phyloP scores from a whole-genome alignment of 1,140 invertebrate species.

The Platyscapa corneri region DNA sequence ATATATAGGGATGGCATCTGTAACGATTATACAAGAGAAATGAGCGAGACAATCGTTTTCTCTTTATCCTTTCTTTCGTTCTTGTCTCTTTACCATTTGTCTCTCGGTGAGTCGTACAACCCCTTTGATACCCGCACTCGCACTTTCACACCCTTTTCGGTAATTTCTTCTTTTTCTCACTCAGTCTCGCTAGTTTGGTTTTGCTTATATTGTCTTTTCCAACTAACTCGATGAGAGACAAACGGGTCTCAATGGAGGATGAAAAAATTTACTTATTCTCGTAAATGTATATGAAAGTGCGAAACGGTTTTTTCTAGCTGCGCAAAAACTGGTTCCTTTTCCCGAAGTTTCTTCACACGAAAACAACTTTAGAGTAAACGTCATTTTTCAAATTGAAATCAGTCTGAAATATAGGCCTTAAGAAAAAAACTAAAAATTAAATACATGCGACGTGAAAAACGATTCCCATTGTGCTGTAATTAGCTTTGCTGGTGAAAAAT shows the following conservation, averaged over 20 bases:
- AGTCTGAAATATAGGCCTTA: too few relatives aligned
- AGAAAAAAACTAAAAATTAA: too few relatives aligned
- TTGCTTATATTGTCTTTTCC: background rate
- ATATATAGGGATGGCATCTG: constrained; percentile 30
- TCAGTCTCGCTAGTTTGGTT: background rate
- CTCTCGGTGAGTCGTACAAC: constrained; percentile 16
- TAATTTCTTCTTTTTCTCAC: background rate
- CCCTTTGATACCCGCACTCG: constrained; percentile 31
- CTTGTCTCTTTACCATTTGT: constrained; percentile 47
- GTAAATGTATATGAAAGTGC: background rate
- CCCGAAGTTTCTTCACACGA: too few relatives aligned
- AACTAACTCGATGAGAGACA: constrained; percentile 13
- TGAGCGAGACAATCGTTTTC: constrained; percentile 14
- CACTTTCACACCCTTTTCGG: constrained; percentile 32
- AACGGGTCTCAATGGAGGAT: background rate
- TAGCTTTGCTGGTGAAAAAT: background rate
- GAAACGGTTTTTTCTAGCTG: too few relatives aligned
- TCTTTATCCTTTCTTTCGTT: constrained; percentile 7
- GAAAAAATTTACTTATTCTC: background rate
- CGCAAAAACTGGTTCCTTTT: too few relatives aligned
- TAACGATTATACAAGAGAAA: constrained; percentile 42
- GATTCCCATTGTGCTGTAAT: background rate
- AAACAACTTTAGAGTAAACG: too few relatives aligned
- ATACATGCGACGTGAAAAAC: too few relatives aligned
- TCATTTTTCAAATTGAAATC: too few relatives aligned